These are phyloP conservation scores for Hirtodrosophila cameraria DNA, from an alignment of 2,888 invertebrate genomes.

Conservation along the genomic window DNA sequence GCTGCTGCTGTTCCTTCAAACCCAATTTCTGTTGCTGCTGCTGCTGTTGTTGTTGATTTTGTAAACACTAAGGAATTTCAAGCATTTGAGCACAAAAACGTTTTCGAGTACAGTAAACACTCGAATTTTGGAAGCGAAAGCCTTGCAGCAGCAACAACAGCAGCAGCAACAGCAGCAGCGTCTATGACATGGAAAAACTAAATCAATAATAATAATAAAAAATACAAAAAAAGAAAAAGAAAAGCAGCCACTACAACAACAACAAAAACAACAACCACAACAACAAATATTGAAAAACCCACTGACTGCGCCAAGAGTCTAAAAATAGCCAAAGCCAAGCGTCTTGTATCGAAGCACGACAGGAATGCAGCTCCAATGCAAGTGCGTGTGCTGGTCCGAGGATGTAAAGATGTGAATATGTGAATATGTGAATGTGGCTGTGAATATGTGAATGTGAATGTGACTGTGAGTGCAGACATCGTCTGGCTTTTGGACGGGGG, in stretches of 20 bases:
- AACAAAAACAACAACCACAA: conserved; percentile 11
- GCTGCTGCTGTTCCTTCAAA: conserved; percentile 39
- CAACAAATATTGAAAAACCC: conserved; percentile 39
- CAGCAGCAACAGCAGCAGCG: conserved; percentile 12
- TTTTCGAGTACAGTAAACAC: conserved; percentile 63
- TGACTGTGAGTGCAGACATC: conserved; percentile 52
- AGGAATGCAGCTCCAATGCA: conserved; percentile 73
- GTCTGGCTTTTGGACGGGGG: conserved; percentile 57
- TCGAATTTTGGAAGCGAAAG: conserved; percentile 30
- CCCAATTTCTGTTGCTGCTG: conserved; percentile 33
- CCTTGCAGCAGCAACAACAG: conserved; percentile 13
- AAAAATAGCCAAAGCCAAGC: conserved; percentile 66
- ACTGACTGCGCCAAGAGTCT: conserved; percentile 64
- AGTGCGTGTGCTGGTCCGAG: conserved; percentile 46
- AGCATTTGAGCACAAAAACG: conserved; percentile 48
- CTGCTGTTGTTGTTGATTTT: conserved; percentile 18
- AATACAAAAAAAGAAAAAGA: conserved; percentile 1
- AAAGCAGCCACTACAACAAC: conserved; percentile 16
- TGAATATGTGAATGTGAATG: conserved; percentile 15
- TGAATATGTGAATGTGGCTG: conserved; percentile 6
- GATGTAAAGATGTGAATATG: conserved; percentile 15
- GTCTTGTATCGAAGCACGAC: conserved; percentile 56
- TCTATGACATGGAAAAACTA: conserved; percentile 47
- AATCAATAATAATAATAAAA: conserved; percentile 49
- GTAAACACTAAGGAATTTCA: conserved; percentile 55